These are phyloP conservation scores for Phytoseiulus persimilis DNA, from an alignment of 2,888 invertebrate genomes.

Conservation along the genomic window DNA sequence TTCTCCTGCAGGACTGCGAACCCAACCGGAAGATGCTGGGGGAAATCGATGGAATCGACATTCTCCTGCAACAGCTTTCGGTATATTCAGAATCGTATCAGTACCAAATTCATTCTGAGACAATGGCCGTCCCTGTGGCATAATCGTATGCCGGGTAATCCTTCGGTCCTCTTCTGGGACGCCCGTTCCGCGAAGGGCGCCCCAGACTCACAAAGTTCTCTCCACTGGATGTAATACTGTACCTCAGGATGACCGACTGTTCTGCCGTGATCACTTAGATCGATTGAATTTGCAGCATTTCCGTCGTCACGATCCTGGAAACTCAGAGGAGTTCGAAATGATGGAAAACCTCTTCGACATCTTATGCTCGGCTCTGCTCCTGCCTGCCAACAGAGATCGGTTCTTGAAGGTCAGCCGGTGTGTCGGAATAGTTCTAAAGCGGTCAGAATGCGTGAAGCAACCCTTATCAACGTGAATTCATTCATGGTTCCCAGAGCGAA, in stretches of 20 bases:
- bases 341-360: slow-evolving; percentile 98
- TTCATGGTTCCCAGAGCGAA: slow-evolving; percentile 59
- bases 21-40: slow-evolving; percentile 60
- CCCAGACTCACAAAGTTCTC: too few relatives aligned
- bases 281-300: slow-evolving; percentile 70
- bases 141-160: neutral
- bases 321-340: slow-evolving; percentile 87
- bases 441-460: too few relatives aligned
- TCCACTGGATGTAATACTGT: too few relatives aligned
- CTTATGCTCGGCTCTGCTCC: slow-evolving; percentile 84
- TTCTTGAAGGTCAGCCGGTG: slow-evolving; percentile 64
- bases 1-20: slow-evolving; percentile 80
- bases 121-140: neutral
- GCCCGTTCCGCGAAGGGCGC: too few relatives aligned
- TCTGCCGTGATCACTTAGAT: too few relatives aligned
- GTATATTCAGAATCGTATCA: slow-evolving; percentile 53
- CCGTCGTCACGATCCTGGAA: slow-evolving; percentile 83
- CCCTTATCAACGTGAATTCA: too few relatives aligned
- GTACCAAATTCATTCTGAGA: too few relatives aligned
- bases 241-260: too few relatives aligned
- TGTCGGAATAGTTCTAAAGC: too few relatives aligned
- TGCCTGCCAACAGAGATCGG: slow-evolving; percentile 69
- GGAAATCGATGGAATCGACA: slow-evolving; percentile 91
- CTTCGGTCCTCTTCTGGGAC: too few relatives aligned
- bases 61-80: slow-evolving; percentile 84